phyloP scores from a whole-genome alignment of 2,888 invertebrate species.

The Dryobotodes eremita region DNA sequence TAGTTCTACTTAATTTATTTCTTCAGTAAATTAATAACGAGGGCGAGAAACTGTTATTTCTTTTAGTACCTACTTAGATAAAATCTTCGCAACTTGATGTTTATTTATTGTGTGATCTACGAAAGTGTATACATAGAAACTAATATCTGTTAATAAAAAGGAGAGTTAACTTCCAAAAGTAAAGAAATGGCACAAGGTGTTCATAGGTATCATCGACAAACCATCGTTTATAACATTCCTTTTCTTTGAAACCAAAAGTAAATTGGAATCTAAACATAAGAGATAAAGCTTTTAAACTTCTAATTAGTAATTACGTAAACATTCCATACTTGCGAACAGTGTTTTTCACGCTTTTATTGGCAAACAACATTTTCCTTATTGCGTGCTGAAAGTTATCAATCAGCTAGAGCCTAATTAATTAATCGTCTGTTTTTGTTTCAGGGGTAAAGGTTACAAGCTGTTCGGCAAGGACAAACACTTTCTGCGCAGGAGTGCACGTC shows the following conservation, averaged over 20 bases:
- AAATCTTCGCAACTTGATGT: neutral
- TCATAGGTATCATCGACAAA: neutral
- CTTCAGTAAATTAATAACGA: neutral
- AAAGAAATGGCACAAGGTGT: neutral
- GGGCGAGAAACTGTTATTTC: neutral
- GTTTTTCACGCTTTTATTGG: slow-evolving; percentile 50
- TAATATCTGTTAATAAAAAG: neutral
- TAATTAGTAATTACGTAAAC: slow-evolving; percentile 30
- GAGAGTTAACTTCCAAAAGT: neutral
- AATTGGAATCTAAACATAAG: neutral
- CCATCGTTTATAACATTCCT: neutral
- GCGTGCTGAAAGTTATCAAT: slow-evolving; percentile 52
- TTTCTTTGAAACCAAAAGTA: slow-evolving; percentile 1
- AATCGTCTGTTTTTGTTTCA: slow-evolving; percentile 72
- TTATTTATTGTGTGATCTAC: neutral
- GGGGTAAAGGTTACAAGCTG: slow-evolving; percentile 81
- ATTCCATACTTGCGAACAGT: slow-evolving; percentile 3
- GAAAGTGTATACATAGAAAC: neutral
- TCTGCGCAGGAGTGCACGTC: slow-evolving; percentile 88
- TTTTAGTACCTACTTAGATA: neutral
- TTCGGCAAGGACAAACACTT: slow-evolving; percentile 88
- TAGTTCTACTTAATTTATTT: slow-evolving; percentile 3
- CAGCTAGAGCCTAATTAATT: slow-evolving; percentile 49
- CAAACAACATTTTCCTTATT: slow-evolving; percentile 58
- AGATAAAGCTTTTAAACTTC: slow-evolving; percentile 9